Conservation (phyloP, 1,140 invertebrate species). For the Habropoda laboriosa region DNA sequence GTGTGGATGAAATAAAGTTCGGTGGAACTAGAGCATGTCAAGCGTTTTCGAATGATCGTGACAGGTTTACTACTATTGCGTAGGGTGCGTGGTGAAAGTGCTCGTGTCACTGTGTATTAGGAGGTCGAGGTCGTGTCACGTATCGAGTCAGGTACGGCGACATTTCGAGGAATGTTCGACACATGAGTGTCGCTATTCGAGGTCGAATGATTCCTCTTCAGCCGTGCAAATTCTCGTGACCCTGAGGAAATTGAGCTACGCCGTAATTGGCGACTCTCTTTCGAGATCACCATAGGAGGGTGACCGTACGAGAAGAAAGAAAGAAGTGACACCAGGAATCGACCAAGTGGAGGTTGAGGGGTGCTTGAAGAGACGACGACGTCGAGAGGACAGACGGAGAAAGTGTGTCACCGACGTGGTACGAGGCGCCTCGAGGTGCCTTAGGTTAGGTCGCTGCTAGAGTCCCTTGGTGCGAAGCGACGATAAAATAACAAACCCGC, state of each 20-base stretch:
- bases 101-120: slow-evolving; percentile 52
- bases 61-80: background rate
- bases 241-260: background rate
- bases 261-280: background rate
- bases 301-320: background rate
- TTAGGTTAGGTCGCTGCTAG: slow-evolving; percentile 46
- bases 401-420: slow-evolving; percentile 62
- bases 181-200: background rate
- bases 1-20: background rate
- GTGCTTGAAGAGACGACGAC: slow-evolving; percentile 36
- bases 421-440: slow-evolving; percentile 41
- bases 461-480: slow-evolving; percentile 35
- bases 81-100: slow-evolving; percentile 62
- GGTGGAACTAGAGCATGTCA: background rate
- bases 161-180: background rate
- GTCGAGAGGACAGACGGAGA: slow-evolving; percentile 47
- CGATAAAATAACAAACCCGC: slow-evolving; percentile 20
- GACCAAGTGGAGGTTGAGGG: slow-evolving; percentile 13
- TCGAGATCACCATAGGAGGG: background rate
- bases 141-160: background rate
- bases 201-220: background rate
- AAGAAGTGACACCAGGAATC: slow-evolving; percentile 11
- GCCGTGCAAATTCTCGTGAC: background rate
- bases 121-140: slow-evolving; percentile 62
- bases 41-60: background rate